Conservation (phyloP, 2,797 vertebrate genomes). For the Coluber constrictor region DNA sequence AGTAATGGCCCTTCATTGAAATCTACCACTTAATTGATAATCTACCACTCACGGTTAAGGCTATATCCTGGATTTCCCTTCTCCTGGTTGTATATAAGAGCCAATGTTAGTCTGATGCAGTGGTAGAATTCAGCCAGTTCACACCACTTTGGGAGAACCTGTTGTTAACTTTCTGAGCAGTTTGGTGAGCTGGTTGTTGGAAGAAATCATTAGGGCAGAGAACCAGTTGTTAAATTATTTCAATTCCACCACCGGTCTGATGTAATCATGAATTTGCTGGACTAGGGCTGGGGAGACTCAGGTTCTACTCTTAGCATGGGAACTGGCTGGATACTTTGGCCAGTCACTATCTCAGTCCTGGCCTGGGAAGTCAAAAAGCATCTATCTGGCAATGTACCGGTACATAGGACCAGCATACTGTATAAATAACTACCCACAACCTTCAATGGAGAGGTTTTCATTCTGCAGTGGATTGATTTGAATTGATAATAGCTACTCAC, state of each 20-base stretch:
- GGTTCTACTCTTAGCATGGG: background rate
- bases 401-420: background rate
- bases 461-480: background rate
- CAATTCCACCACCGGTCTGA: background rate
- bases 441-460: background rate
- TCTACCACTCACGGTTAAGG: background rate
- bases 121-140: too few relatives aligned
- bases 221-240: too few relatives aligned
- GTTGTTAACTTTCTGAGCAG: too few relatives aligned
- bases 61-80: background rate
- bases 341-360: background rate
- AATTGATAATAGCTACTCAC: background rate
- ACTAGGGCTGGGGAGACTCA: background rate
- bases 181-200: too few relatives aligned
- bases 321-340: background rate
- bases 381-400: background rate
- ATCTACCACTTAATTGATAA: background rate
- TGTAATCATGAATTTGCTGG: background rate
- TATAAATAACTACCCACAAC: background rate
- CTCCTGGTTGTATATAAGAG: background rate
- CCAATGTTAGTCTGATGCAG: background rate
- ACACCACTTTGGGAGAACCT: too few relatives aligned
- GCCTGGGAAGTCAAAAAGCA: background rate
- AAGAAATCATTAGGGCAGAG: too few relatives aligned
- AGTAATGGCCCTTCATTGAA: background rate